Evolutionary conservation across 1,140 invertebrate genomes (phyloP).

Genomic region (Micrasema longulum): DNA sequence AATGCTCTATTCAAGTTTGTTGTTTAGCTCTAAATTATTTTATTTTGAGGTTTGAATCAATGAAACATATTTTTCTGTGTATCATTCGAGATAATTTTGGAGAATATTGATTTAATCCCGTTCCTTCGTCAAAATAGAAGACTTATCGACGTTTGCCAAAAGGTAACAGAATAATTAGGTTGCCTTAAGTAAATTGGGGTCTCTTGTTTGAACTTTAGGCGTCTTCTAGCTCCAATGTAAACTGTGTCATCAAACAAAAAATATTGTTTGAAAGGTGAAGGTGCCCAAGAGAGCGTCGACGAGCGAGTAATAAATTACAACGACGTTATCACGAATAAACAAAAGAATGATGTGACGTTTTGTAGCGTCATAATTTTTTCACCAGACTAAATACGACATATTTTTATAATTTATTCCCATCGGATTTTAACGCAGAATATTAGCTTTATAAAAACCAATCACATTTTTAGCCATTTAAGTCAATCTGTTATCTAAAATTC

Average conservation of each 20-base stretch:
- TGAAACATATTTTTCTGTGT: no score
- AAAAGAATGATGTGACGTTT: slow-evolving; percentile 22
- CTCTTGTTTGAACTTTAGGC: slow-evolving; percentile 33
- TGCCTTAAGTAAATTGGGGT: background rate
- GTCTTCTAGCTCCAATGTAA: slow-evolving; percentile 16
- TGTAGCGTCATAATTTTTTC: slow-evolving; percentile 3
- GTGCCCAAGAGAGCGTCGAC: slow-evolving; percentile 37
- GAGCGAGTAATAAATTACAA: slow-evolving; percentile 39
- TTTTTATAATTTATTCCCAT: background rate
- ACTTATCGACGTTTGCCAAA: slow-evolving; percentile 5
- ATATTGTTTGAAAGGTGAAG: slow-evolving; percentile 39
- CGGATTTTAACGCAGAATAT: no score
- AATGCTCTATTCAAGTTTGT: no score
- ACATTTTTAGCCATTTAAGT: no score
- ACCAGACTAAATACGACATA: background rate
- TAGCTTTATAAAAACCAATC: no score
- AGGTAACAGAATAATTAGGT: slow-evolving; percentile 6
- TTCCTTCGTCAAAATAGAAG: no score
- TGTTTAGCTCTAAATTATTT: no score
- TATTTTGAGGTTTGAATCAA: no score
- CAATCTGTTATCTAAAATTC: no score
- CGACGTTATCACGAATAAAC: slow-evolving; percentile 35
- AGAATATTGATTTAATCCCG: no score
- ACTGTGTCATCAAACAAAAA: slow-evolving; percentile 42
- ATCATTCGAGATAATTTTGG: no score